These are phyloP conservation scores for Mixornis gularis DNA, from an alignment of 2,113 vertebrate genomes.

Conservation along the genomic window DNA sequence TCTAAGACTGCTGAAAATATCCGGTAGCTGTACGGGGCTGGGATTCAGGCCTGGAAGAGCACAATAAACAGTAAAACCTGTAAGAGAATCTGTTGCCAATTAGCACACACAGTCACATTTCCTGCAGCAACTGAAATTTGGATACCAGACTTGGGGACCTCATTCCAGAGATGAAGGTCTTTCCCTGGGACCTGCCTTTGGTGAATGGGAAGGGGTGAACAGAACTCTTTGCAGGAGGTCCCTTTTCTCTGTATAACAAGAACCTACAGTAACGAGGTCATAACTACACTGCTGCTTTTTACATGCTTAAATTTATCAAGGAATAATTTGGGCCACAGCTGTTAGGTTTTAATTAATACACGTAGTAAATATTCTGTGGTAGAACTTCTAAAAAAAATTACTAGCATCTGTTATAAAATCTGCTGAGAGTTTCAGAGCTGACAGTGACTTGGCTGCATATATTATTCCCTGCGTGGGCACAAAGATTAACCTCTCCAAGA, in stretches of 20 bases:
- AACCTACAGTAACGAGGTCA: not conserved
- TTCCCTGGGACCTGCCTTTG: not conserved
- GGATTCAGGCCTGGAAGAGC: not conserved
- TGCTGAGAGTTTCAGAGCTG: not conserved
- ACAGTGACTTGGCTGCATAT: not conserved
- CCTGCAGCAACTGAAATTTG: not conserved
- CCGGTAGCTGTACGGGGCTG: not conserved
- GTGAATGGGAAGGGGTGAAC: not conserved
- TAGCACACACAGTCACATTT: not conserved
- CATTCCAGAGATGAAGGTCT: not conserved
- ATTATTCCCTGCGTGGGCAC: not conserved
- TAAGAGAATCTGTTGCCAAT: not conserved
- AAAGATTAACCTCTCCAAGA: not conserved
- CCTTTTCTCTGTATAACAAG: not conserved
- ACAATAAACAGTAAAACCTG: not conserved
- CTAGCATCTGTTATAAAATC: constrained; percentile 22
- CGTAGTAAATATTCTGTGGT: constrained; percentile 24
- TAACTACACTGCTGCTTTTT: not conserved
- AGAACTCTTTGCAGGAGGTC: not conserved
- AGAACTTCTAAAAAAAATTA: not conserved
- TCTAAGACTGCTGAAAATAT: not conserved
- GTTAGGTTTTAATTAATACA: constrained; percentile 41
- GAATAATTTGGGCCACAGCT: not conserved
- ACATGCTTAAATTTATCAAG: not conserved
- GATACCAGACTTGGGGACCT: not conserved